These are phyloP conservation scores for Eledone cirrhosa DNA, from an alignment of 2,888 invertebrate genomes.

Conservation along the genomic window DNA sequence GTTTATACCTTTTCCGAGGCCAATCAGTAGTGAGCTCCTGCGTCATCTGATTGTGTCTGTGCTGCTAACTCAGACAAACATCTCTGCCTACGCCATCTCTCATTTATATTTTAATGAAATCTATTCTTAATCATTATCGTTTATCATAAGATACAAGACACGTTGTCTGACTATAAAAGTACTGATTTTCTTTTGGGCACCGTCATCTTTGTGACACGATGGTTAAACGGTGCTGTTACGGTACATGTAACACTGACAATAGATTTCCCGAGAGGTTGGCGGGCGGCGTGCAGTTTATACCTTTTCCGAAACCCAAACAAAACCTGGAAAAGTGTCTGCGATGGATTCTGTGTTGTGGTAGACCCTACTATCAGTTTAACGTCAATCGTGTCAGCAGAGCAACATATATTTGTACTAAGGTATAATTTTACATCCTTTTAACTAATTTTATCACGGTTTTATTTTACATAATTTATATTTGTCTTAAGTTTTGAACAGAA, in stretches of 20 bases:
- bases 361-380: conserved; percentile 24
- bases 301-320: conserved; percentile 36
- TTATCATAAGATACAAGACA: too few species aligned
- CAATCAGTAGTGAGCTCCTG: not conserved
- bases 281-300: conserved; percentile 32
- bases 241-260: conserved; percentile 34
- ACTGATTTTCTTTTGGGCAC: not conserved
- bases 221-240: conserved; percentile 33
- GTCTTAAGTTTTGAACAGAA: too few species aligned
- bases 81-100: too few species aligned
- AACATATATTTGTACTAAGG: conserved; percentile 17
- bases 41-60: conserved; percentile 24
- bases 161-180: too few species aligned
- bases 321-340: conserved; percentile 35
- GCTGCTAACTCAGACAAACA: conserved; percentile 23
- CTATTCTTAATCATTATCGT: too few species aligned
- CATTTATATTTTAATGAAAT: too few species aligned
- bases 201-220: not conserved
- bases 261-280: conserved; percentile 35
- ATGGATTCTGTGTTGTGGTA: conserved; percentile 36
- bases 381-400: conserved; percentile 7
- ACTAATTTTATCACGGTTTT: too few species aligned
- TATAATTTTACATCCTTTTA: not conserved
- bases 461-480: too few species aligned
- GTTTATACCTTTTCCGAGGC: conserved; percentile 35